A percentile compares a stretch with the other conserved stretches of the same genome.
phyloP scores from a whole-genome alignment of 1,140 invertebrate species.

The Caerostris darwini region DNA sequence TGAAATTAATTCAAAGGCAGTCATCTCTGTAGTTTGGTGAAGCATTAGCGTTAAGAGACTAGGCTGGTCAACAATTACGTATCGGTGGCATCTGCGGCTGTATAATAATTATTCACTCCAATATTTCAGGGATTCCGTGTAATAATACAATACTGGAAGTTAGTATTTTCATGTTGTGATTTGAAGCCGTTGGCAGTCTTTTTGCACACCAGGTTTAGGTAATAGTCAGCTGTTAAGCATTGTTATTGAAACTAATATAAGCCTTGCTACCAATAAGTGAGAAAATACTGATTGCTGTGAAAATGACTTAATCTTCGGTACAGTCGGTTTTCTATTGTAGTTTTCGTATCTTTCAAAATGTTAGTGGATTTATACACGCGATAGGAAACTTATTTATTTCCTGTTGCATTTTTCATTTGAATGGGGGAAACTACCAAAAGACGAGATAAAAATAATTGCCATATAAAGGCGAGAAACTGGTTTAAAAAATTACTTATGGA shows the following conservation, averaged over 20 bases:
- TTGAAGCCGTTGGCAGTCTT: neutral
- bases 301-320: too few relatives aligned
- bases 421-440: too few relatives aligned
- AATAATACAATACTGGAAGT: neutral
- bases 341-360: too few relatives aligned
- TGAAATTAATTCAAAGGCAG: conserved; percentile 23
- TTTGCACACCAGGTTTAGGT: neutral
- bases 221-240: neutral
- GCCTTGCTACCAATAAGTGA: too few relatives aligned
- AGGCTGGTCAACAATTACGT: neutral
- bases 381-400: too few relatives aligned
- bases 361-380: too few relatives aligned
- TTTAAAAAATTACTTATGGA: too few relatives aligned
- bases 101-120: conserved; percentile 9
- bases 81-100: conserved; percentile 11
- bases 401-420: too few relatives aligned
- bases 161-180: neutral
- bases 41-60: neutral
- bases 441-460: too few relatives aligned
- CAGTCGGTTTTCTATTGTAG: too few relatives aligned
- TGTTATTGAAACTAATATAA: neutral
- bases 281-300: too few relatives aligned
- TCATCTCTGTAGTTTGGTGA: neutral
- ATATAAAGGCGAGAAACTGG: too few relatives aligned
- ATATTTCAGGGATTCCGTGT: neutral